Evolutionary conservation across 2,888 invertebrate species (phyloP), one percentile per base, ranked within the genome.

Genomic region (Margaritifera margaritifera): DNA sequence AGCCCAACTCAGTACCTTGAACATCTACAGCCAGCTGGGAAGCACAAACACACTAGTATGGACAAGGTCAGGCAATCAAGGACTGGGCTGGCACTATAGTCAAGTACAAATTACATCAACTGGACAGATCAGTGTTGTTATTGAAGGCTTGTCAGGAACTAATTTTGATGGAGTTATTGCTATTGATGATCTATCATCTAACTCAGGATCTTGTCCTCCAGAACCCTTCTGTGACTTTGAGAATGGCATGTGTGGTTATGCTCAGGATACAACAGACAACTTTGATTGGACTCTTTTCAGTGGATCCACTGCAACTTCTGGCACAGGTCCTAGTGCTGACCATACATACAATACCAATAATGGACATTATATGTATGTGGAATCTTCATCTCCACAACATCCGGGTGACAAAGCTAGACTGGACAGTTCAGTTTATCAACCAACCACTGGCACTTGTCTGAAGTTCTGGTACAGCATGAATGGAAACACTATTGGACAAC

Each of bases 381-480:
- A 86, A 65, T 77, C 84, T 4, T 84, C 87, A 6, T 56, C 72
- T 20, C 84, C 82, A 25, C 77, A 80, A 22, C 77, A 70, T 50
- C 67, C 54, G 1, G 82, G 82, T n/a, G 75, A 85, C 68, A 84
- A 75, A 55, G 87, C 88, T 22, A 76, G 85, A 60, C 50, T 87
- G 24, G 74, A 81, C 67, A 84, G 84, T 69, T 80, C 85, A 4
- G 25, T 66, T 19, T 79, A 77, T 53, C 73, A 72, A 51, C 72
- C 80, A 25, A 80, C 84, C 18, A 59, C 78, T 8, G 78, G 80
- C 0, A 76, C 82, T 6, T 89, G 89, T 77, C 68, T 89, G 27
- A 77, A 81, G 24, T 88, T 89, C 79, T 88, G 85, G 82, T 88
- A 86, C 74, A 84, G 82, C 74, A 87, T 88, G 85, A 81, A 85